phyloP scores from a whole-genome alignment of 2,888 invertebrate species.

The Serripes groenlandicus region DNA sequence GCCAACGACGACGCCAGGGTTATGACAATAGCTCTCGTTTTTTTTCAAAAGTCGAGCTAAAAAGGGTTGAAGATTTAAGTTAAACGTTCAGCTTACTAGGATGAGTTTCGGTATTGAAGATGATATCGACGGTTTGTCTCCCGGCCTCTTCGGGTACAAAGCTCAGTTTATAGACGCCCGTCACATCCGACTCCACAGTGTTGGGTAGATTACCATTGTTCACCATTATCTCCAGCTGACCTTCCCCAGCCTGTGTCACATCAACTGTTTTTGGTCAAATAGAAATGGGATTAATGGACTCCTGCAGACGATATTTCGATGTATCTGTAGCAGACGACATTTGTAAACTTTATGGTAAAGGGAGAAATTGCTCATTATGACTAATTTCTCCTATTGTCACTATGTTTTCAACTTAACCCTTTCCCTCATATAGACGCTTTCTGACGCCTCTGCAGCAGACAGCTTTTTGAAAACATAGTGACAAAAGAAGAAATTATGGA shows the following conservation, averaged over 20 bases:
- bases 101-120: conserved; percentile 88
- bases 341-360: too few species aligned
- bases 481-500: not conserved
- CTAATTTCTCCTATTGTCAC: not conserved
- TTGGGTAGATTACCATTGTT: conserved; percentile 99
- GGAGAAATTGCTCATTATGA: not conserved
- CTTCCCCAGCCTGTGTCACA: conserved; percentile 99
- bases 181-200: conserved; percentile 87
- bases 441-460: not conserved
- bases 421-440: too few species aligned
- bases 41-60: too few species aligned
- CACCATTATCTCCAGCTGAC: conserved; percentile 99
- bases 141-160: conserved; percentile 96
- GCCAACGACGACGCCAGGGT: too few species aligned
- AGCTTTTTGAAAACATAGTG: not conserved
- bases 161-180: conserved; percentile 93
- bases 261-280: conserved; percentile 91
- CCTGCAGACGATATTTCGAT: too few species aligned
- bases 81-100: conserved; percentile 83
- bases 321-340: too few species aligned
- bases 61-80: too few species aligned
- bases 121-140: conserved; percentile 95
- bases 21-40: too few species aligned
- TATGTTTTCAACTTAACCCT: not conserved
- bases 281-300: not conserved